Evolutionary conservation across 1,140 invertebrate species (phyloP), one percentile per base, ranked within the genome.

Genomic region (Cherax destructor): DNA sequence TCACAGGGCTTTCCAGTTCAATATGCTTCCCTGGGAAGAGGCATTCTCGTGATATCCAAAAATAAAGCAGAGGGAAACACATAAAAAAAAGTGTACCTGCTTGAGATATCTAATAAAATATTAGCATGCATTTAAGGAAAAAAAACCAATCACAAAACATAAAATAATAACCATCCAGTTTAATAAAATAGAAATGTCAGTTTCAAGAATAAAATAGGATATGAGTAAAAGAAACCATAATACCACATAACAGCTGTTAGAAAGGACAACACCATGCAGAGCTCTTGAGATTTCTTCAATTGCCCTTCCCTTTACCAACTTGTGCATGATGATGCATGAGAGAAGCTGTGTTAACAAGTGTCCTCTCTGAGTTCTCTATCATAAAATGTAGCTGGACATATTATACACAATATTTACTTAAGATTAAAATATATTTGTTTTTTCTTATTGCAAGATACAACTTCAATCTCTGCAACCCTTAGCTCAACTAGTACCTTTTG

Each of bases 301-400:
- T 88, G 86, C 86, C 86, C 86, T 88, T 88, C 76, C 86, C 86
- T 65, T 88, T 30, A 88, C 86, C 86, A 88, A 88, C 61, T 56
- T 47, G 56, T 80, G 77, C 86, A 88, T 88, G 86, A 86, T n/a
- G 41, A n/a, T 76, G 83, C 65, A 72, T 11, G 69, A 50, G 83
- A 74, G 83, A 85, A 85, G 69, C 24, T n/a, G 16, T 50, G 59
- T 65, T 21, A 65, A 16, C 61, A 11, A 65, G 5, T 11, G 5
- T 18, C 13, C 61, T n/a, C 18, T 65, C 61, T 5, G 18, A 65
- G 61, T 11, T 13, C 18, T 65, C 1, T 41, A 41, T 41, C 30
- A 41, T 41, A 41, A 41, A 41, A 41, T 41, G 30, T 41, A 41
- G 30, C 30, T 41, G 30, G 30, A 41, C 30, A 1, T 41, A 41